phyloP scores from a whole-genome alignment of 2,113 vertebrate genomes.

The Ptychochromis oligacanthus region DNA sequence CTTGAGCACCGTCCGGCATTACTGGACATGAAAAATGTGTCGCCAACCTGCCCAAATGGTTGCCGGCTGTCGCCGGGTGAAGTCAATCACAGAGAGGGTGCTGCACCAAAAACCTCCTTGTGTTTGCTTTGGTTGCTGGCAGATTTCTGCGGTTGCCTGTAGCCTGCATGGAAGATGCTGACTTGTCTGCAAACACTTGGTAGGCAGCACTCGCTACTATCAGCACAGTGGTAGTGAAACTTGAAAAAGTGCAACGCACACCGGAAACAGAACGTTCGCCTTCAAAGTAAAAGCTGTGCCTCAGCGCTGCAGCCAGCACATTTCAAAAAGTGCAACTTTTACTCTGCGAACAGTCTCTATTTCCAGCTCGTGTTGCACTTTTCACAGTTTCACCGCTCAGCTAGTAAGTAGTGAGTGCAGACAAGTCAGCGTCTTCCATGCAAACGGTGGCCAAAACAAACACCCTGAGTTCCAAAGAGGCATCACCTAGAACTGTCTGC shows the following conservation, averaged over 20 bases:
- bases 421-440: neutral
- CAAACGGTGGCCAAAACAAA: neutral
- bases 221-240: neutral
- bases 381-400: neutral
- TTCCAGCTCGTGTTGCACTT: neutral
- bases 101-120: too few relatives aligned
- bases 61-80: neutral
- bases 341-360: too few relatives aligned
- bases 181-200: neutral
- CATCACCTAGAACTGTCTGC: too few relatives aligned
- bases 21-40: rapidly evolving
- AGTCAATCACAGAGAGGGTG: too few relatives aligned
- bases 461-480: too few relatives aligned
- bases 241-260: neutral
- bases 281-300: neutral
- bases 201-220: too few relatives aligned
- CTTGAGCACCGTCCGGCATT: too few relatives aligned
- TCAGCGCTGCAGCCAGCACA: too few relatives aligned
- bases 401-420: neutral
- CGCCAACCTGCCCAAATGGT: neutral
- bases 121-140: neutral
- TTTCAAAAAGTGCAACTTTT: neutral
- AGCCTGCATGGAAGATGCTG: neutral
- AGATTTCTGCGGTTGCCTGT: too few relatives aligned
- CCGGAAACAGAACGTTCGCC: neutral